These are phyloP conservation scores for Scaptomyza flava DNA, from an alignment of 2,888 invertebrate genomes.

Conservation along the genomic window DNA sequence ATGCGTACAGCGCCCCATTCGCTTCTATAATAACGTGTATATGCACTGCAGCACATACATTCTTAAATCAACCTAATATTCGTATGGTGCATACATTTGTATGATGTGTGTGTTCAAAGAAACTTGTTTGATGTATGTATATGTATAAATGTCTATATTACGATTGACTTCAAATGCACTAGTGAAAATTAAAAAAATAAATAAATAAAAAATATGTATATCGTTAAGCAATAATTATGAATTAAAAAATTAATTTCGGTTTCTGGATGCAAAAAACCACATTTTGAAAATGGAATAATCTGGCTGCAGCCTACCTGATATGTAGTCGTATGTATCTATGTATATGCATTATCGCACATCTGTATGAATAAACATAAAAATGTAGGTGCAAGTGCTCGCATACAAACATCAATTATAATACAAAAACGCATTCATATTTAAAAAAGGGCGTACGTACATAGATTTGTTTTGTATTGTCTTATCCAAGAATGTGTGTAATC, in stretches of 20 bases:
- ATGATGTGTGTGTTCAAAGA: conserved; percentile 32
- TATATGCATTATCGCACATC: not conserved
- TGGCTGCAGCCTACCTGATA: conserved; percentile 8
- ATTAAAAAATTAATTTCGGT: not conserved
- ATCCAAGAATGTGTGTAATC: too few relatives aligned
- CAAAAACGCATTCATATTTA: not conserved
- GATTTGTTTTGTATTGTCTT: not conserved
- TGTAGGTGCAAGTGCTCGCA: not conserved
- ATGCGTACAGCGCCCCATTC: conserved; percentile 1
- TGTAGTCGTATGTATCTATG: conserved; percentile 16
- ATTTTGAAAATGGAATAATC: conserved; percentile 19
- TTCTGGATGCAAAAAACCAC: conserved; percentile 7
- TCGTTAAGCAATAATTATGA: conserved; percentile 4
- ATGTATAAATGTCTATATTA: conserved; percentile 11
- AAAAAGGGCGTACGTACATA: not conserved
- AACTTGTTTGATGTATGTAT: conserved; percentile 47
- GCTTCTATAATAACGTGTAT: not conserved
- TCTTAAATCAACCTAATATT: conserved; percentile 17
- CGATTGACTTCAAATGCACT: conserved; percentile 8
- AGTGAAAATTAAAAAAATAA: conserved; percentile 4
- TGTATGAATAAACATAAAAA: not conserved
- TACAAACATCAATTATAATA: not conserved
- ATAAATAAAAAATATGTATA: not conserved
- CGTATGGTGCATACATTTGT: conserved; percentile 15
- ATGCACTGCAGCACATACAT: conserved; percentile 12